Conservation (phyloP, 2,113 vertebrate species). For the rat (Rattus norvegicus) region DNA sequence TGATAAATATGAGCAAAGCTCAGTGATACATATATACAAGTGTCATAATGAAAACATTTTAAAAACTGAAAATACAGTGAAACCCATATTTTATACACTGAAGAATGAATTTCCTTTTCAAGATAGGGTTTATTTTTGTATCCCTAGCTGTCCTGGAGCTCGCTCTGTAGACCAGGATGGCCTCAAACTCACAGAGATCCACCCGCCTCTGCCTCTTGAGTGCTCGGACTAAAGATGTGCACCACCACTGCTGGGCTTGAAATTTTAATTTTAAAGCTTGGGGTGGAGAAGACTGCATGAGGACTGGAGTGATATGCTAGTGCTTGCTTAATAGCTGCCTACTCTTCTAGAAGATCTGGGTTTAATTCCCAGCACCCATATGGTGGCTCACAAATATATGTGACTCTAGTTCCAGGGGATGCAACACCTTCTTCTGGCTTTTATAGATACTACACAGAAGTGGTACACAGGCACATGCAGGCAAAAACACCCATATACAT, state of each 20-base stretch:
- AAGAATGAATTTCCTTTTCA: neutral
- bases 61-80: neutral
- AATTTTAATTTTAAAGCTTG: neutral
- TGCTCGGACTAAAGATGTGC: neutral
- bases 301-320: neutral
- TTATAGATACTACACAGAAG: neutral
- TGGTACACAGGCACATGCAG: neutral
- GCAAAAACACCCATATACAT: neutral
- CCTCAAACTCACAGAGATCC: neutral
- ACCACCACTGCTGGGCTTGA: neutral
- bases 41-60: neutral
- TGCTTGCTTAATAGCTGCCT: neutral
- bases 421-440: neutral
- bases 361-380: neutral
- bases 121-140: neutral
- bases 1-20: neutral
- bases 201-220: neutral
- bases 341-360: neutral
- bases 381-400: neutral
- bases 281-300: neutral
- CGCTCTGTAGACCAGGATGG: neutral
- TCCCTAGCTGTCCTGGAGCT: neutral
- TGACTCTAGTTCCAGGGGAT: neutral
- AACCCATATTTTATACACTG: neutral
- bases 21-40: neutral